Conservation (phyloP, 2,888 invertebrate species). For the Chouioia cunea region DNA sequence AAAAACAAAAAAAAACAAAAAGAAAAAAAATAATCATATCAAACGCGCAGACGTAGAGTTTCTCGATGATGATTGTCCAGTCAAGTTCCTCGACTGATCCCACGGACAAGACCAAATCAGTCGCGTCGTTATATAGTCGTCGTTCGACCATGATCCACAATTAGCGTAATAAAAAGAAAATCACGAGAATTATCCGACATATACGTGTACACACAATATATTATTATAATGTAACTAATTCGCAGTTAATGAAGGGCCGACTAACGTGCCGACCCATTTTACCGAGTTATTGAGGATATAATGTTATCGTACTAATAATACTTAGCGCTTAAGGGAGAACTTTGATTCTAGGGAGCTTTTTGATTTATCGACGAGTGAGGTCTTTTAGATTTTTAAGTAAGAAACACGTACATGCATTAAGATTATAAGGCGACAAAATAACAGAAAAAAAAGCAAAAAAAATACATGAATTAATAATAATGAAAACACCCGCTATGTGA, state of each 20-base stretch:
- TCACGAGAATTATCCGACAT: neutral
- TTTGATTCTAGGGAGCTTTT: constrained; percentile 25
- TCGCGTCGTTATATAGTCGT: constrained; percentile 20
- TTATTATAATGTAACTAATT: constrained; percentile 22
- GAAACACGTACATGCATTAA: constrained; percentile 43
- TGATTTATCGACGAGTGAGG: constrained; percentile 40
- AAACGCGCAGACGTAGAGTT: constrained; percentile 6
- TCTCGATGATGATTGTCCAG: constrained; percentile 13
- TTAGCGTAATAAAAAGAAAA: constrained; percentile 14
- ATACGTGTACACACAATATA: constrained; percentile 24
- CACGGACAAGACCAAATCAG: constrained; percentile 24
- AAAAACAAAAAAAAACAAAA: constrained; percentile 8
- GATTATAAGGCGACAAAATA: constrained; percentile 44
- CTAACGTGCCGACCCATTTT: constrained; percentile 21
- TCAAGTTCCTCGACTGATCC: constrained; percentile 32
- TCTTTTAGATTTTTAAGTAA: constrained; percentile 41
- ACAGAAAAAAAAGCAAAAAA: constrained; percentile 22
- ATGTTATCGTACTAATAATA: constrained; percentile 19
- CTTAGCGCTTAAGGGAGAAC: constrained; percentile 37
- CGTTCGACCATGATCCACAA: constrained; percentile 22
- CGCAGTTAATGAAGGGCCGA: constrained; percentile 3
- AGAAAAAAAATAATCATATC: constrained; percentile 16
- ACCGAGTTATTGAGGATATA: constrained; percentile 16
- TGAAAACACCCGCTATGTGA: constrained; percentile 65
- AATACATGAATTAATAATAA: constrained; percentile 34